Base-by-base conservation (phyloP, 2,888 invertebrate genomes). In the Rotaria sp. region DNA sequence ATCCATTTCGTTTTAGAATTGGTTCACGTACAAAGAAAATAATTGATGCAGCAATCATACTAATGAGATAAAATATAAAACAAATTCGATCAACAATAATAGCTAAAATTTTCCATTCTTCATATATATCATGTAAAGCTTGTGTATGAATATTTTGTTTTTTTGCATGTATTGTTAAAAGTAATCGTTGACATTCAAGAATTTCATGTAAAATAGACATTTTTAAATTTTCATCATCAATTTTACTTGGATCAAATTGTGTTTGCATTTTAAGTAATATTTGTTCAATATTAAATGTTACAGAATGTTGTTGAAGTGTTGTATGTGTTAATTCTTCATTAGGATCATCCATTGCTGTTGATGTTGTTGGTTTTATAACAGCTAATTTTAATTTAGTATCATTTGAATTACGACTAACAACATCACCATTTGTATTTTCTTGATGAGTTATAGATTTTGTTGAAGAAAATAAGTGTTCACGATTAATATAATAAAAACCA, bases 51-150 rank as follows among this genome's bases (percentile, higher is more conserved):
- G 80, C 80, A 10, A 80, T 3, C 80, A 80, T 80, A 80, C 80
- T 80, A 13, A 80, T 26, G 18, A 86, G 38, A 84, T 86, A 86
- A 84, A 86, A 59, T 67, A 86, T 57, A 75, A 86, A 86, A 84
- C 86, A 86, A 52, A 86, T 74, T 45, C 86, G 84, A 67, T 86
- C 86, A 74, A 86, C 48, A 41, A 86, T 55, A 55, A 86, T 84
- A 57, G 86, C 86, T 15, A 86, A 38, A 11, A 86, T 48, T 74
- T 86, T 86, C 86, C 86, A 86, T 86, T 86, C 86, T 30, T 86
- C 86, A 74, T 84, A 86, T 48, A 86, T 45, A 26, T 84, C 59
- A 48, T 80, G n/a, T 45, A 80, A n/a, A 3, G 80, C 45, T 80
- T 45, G 80, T 45, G n/a, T 80, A 45, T 80, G 80, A 45, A 80